phyloP scores from a whole-genome alignment of 2,888 invertebrate species.

The Troides aeacus region DNA sequence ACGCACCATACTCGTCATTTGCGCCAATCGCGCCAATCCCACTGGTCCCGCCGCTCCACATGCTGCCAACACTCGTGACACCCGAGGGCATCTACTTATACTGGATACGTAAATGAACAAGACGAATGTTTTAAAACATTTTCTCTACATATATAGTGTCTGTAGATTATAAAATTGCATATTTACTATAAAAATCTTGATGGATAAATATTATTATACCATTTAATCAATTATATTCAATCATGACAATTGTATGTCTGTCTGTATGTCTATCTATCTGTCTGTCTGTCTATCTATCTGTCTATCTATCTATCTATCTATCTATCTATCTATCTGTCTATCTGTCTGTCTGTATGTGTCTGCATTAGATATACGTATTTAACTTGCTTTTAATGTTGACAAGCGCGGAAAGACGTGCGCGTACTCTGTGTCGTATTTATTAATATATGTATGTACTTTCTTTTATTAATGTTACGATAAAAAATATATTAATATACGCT shows the following conservation, averaged over 20 bases:
- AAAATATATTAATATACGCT: constrained; percentile 10
- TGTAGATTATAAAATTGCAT: constrained; percentile 13
- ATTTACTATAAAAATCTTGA: background rate
- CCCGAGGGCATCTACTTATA: constrained; percentile 1
- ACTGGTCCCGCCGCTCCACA: constrained; percentile 1
- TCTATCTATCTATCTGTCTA: too few species aligned
- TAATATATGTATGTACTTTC: background rate
- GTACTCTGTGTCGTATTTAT: background rate
- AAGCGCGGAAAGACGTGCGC: background rate
- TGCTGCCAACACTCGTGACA: background rate
- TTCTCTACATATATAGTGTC: background rate
- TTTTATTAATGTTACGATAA: background rate
- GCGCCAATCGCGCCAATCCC: background rate
- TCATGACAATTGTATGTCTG: constrained; percentile 24
- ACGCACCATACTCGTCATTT: too few species aligned
- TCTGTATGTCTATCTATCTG: too few species aligned
- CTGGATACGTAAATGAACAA: constrained; percentile 6
- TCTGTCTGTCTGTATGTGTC: background rate
- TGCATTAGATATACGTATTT: constrained; percentile 16
- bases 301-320: too few species aligned
- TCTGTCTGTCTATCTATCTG: background rate
- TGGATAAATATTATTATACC: constrained; percentile 15
- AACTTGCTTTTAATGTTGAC: constrained; percentile 16
- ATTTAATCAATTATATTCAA: constrained; percentile 13
- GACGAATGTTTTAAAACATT: background rate